Base-by-base conservation (phyloP, 2,113 vertebrate genomes). In the Otis tarda region DNA sequence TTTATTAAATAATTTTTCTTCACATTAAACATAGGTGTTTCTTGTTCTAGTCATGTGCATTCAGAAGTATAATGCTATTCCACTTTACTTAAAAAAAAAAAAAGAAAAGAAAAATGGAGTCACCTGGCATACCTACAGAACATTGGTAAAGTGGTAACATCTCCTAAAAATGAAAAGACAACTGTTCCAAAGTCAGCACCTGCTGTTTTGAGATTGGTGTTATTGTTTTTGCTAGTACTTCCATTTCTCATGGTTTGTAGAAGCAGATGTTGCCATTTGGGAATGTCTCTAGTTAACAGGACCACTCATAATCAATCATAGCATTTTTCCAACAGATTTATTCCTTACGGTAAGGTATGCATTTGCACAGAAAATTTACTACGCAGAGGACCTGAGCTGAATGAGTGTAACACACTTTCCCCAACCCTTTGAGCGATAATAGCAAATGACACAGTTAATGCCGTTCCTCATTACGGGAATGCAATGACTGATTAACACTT, bases 271-370 rank as follows among this genome's bases (percentile, higher is more conserved):
- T 90, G 91, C 71, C 70, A 73, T 93, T 97, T 97, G 93, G 88
- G 95, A 97, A 96, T 70, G 87, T 84, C 92, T 95, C 88, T 81
- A 93, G 93, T 95, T 97, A 98, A 93, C 75, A 94, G 94, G 95
- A 90, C 76, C 82, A 69, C 82, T 63, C 2, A 8, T 94, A 97
- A 96, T 96, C 94, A 96, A 84, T 94, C 96, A 97, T 45, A 96
- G 59, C 9, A 30, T 94, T 97, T 95, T 97, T 83, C 89, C 93
- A 95, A 92, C 20, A 80, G 63, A 83, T 85, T 96, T 87, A 77
- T 95, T 95, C 83, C 93, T 97, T 84, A 84, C 83, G 89, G 90
- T 93, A 97, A 94, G 83, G 73, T 92, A 83, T 60, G 52, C 75
- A 88, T 74, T 96, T 76, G 45, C 39, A 96, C 49, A 35, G 86